These are phyloP conservation scores for Esox masquinongy DNA, from an alignment of 2,797 vertebrate genomes.

Conservation along the genomic window DNA sequence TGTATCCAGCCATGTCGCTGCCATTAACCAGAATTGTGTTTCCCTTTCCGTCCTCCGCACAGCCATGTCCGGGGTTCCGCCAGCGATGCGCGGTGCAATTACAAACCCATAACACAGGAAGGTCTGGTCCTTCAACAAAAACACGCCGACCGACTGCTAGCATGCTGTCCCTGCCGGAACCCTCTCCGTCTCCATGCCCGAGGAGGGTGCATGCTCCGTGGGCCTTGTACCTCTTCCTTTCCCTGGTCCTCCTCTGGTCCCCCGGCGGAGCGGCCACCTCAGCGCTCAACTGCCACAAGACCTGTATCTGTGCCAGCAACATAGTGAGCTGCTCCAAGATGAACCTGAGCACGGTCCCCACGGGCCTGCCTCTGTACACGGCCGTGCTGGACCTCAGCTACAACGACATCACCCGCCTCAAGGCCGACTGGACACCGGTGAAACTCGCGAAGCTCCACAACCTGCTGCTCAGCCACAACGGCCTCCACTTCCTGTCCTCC, in stretches of 20 bases:
- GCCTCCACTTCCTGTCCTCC: slow-evolving; percentile 87
- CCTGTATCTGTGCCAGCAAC: slow-evolving; percentile 94
- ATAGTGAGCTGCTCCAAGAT: slow-evolving; percentile 96
- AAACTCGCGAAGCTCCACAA: slow-evolving; percentile 87
- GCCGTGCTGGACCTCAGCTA: slow-evolving; percentile 92
- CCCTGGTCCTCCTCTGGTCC: slow-evolving; percentile 57
- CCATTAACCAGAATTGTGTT: slow-evolving; percentile 19
- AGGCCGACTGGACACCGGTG: slow-evolving; percentile 84
- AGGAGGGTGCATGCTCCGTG: slow-evolving; percentile 47
- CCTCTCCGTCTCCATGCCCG: slow-evolving; percentile 53
- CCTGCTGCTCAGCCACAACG: slow-evolving; percentile 90
- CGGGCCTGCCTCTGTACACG: slow-evolving; percentile 81
- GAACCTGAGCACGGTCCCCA: slow-evolving; percentile 78
- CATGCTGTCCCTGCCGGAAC: slow-evolving; percentile 64
- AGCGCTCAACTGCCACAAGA: slow-evolving; percentile 79
- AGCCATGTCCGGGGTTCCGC: slow-evolving; percentile 52
- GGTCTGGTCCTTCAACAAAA: slow-evolving; percentile 41
- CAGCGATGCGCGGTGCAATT: slow-evolving; percentile 47
- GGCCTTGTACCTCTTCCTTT: slow-evolving; percentile 55
- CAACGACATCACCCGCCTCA: slow-evolving; percentile 82
- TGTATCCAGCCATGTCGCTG: slow-evolving; percentile 24
- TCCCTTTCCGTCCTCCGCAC: slow-evolving; percentile 53
- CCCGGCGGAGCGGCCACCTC: slow-evolving; percentile 51
- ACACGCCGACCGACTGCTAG: slow-evolving; percentile 44
- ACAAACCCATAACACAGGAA: slow-evolving; percentile 52